These are phyloP conservation scores for Panzeria rudis DNA, from an alignment of 2,888 invertebrate genomes.

Conservation along the genomic window DNA sequence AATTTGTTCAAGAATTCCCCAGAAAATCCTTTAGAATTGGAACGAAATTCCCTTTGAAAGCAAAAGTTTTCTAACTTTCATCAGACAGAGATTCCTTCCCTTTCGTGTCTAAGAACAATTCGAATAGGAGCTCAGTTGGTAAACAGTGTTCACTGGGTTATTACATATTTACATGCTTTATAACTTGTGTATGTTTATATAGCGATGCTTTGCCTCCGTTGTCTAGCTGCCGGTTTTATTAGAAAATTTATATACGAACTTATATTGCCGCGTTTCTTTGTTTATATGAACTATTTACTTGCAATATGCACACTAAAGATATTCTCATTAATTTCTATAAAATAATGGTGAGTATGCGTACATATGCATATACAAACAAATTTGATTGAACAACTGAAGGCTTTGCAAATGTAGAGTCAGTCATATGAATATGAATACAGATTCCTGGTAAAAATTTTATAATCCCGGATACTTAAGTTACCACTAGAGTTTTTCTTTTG, in stretches of 20 bases:
- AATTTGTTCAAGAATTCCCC: too few relatives aligned
- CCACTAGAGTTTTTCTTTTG: too few relatives aligned
- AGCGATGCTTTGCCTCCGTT: background rate
- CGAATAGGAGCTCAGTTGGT: too few relatives aligned
- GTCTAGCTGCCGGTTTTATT: background rate
- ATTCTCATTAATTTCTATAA: slow-evolving; percentile 33
- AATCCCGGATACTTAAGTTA: too few relatives aligned
- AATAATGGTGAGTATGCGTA: slow-evolving; percentile 1
- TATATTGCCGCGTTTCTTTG: background rate
- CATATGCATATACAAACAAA: background rate
- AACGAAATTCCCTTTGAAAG: too few relatives aligned
- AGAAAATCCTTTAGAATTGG: too few relatives aligned
- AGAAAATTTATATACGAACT: background rate
- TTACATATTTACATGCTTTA: background rate
- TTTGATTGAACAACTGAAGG: background rate
- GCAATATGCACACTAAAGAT: slow-evolving; percentile 14
- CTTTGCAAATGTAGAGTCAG: too few relatives aligned
- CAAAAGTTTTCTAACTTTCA: too few relatives aligned
- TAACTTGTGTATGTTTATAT: background rate
- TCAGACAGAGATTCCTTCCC: too few relatives aligned
- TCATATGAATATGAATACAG: too few relatives aligned
- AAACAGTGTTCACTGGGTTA: background rate
- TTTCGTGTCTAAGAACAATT: too few relatives aligned
- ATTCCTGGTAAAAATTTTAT: too few relatives aligned
- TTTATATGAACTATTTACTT: background rate